phyloP scores from a whole-genome alignment of 2,113 vertebrate species.

The Mobula birostris region DNA sequence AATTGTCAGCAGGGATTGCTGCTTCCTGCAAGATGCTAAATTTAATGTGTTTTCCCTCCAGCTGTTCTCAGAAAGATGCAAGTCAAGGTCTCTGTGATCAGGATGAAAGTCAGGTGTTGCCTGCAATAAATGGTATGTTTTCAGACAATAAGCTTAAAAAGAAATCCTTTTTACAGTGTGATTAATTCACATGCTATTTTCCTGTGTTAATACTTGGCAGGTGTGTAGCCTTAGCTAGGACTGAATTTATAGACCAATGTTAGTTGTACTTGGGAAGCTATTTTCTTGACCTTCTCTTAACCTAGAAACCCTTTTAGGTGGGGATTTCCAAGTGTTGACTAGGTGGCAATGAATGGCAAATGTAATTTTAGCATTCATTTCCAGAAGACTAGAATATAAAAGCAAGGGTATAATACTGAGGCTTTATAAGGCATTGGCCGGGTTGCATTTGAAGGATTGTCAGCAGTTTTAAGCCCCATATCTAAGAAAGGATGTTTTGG shows the following conservation, averaged over 20 bases:
- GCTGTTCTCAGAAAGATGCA: conserved; percentile 62
- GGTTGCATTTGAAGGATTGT: no score
- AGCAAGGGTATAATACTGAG: no score
- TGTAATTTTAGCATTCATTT: no score
- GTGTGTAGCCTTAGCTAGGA: not conserved
- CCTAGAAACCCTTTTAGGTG: not conserved
- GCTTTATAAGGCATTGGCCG: no score
- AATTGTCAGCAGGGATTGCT: not conserved
- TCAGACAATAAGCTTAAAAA: conserved; percentile 39
- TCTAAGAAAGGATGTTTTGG: no score
- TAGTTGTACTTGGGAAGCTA: not conserved
- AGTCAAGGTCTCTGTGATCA: conserved; percentile 51
- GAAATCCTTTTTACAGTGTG: not conserved
- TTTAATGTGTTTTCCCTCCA: conserved; percentile 45
- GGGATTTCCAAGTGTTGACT: not conserved
- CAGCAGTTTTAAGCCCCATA: no score
- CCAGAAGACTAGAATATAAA: no score
- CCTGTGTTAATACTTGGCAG: not conserved
- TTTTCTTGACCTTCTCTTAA: not conserved
- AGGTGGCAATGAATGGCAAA: not conserved
- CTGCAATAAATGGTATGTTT: conserved; percentile 57
- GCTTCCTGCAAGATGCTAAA: not conserved
- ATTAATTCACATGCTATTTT: not conserved
- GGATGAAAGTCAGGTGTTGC: conserved; percentile 54
- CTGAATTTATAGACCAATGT: not conserved